A percentile compares a stretch with the other conserved stretches of the same genome.
Conservation (phyloP, 2,113 vertebrate species). For the Lepisosteus osseus region DNA sequence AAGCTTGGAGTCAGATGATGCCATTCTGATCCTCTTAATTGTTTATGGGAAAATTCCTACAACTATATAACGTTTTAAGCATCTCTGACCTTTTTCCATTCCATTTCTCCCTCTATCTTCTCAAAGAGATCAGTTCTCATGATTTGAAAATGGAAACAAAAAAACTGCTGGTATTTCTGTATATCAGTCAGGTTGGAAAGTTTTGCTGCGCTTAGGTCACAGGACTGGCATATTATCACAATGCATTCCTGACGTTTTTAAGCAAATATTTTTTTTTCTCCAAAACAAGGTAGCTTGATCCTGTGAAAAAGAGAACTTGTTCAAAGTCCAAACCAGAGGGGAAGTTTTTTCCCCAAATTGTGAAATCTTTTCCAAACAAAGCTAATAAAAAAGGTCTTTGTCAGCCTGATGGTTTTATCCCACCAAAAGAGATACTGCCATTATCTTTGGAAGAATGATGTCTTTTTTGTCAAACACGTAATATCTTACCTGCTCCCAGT, state of each 20-base stretch:
- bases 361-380: neutral
- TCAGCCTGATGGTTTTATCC: neutral
- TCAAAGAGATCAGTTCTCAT: neutral
- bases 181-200: neutral
- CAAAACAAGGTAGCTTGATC: neutral
- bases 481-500: no score
- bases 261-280: neutral
- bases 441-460: no score
- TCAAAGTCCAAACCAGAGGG: neutral
- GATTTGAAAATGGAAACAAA: slow-evolving; percentile 6
- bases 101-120: neutral
- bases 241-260: neutral
- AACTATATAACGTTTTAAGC: slow-evolving; percentile 21
- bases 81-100: neutral
- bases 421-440: no score
- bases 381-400: no score
- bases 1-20: neutral
- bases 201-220: neutral
- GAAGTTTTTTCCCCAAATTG: neutral
- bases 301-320: neutral
- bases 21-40: slow-evolving; percentile 40
- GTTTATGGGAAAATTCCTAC: slow-evolving; percentile 42
- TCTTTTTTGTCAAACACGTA: no score
- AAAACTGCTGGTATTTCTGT: slow-evolving; percentile 1
- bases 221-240: neutral